Evolutionary conservation across 2,113 vertebrate genomes (phyloP).

Genomic region (Nibea albiflora): DNA sequence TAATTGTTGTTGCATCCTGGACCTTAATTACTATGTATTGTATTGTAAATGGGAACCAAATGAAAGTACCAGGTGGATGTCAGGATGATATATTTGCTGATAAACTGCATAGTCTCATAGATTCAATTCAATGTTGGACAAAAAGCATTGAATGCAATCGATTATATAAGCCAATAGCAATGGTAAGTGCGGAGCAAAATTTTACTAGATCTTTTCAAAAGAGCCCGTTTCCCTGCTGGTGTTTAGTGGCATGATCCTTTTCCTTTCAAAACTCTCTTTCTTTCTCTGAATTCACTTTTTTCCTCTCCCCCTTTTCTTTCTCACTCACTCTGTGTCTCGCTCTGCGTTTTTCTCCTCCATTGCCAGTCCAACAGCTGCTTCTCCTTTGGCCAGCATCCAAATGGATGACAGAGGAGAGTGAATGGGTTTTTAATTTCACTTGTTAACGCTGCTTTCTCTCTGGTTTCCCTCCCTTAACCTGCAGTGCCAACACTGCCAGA

Average conservation of each 20-base stretch:
- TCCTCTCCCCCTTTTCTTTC: neutral
- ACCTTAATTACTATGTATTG: conserved; percentile 20
- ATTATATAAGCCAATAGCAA: conserved; percentile 15
- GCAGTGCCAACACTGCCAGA: conserved; percentile 41
- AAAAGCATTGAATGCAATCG: conserved; percentile 19
- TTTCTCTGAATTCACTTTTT: conserved; percentile 4
- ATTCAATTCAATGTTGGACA: neutral
- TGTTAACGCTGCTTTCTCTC: conserved; percentile 63
- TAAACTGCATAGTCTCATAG: neutral
- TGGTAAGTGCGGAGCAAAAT: conserved; percentile 11
- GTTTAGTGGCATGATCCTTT: conserved; percentile 1
- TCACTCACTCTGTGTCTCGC: neutral
- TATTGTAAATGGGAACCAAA: neutral
- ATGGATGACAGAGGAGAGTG: conserved; percentile 65
- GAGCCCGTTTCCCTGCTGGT: conserved; percentile 1
- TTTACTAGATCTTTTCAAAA: conserved; percentile 26
- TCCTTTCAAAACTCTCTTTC: conserved; percentile 17
- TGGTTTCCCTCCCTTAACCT: conserved; percentile 43
- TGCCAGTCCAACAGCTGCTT: conserved; percentile 70
- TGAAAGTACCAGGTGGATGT: neutral
- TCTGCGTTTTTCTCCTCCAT: neutral
- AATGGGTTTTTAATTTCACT: conserved; percentile 80
- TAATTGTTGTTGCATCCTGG: neutral
- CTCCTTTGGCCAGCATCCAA: conserved; percentile 68
- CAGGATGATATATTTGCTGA: neutral